Evolutionary conservation across 2,797 vertebrate genomes (phyloP).

Genomic region (Zalophus californianus): DNA sequence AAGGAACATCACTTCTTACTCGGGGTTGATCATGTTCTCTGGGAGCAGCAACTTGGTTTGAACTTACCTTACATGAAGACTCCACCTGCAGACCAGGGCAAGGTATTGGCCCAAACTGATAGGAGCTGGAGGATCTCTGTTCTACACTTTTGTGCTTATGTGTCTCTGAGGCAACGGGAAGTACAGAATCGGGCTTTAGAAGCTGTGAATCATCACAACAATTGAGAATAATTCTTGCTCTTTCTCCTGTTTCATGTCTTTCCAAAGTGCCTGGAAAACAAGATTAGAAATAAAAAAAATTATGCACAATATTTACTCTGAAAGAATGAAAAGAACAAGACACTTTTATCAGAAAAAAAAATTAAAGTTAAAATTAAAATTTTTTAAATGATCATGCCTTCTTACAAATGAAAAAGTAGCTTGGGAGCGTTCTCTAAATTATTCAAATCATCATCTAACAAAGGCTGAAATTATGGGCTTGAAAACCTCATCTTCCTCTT

Average conservation of each 20-base stretch:
- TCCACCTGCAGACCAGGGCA: slow-evolving; percentile 73
- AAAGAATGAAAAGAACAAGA: not conserved
- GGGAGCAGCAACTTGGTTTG: not conserved
- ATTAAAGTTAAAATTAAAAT: not conserved
- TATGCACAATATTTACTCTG: not conserved
- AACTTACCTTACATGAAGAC: slow-evolving; percentile 86
- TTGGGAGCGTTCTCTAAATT: slow-evolving; percentile 10
- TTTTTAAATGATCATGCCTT: slow-evolving; percentile 11
- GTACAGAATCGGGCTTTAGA: slow-evolving; percentile 81
- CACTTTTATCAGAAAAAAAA: not conserved
- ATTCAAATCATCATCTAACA: slow-evolving; percentile 54
- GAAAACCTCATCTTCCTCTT: slow-evolving; percentile 30
- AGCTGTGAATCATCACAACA: slow-evolving; percentile 86
- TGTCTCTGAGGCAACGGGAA: slow-evolving; percentile 75
- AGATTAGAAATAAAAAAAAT: slow-evolving; percentile 11
- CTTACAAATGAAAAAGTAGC: not conserved
- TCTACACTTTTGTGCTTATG: slow-evolving; percentile 72
- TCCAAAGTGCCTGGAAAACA: slow-evolving; percentile 87
- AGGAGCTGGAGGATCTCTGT: slow-evolving; percentile 77
- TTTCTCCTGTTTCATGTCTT: slow-evolving; percentile 89
- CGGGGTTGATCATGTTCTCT: not conserved
- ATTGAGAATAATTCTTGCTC: slow-evolving; percentile 88
- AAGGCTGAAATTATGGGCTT: slow-evolving; percentile 26
- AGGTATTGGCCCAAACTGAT: slow-evolving; percentile 69
- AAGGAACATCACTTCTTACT: not conserved